phyloP scores from a whole-genome alignment of 2,797 vertebrate species.

The Fratercula arctica region DNA sequence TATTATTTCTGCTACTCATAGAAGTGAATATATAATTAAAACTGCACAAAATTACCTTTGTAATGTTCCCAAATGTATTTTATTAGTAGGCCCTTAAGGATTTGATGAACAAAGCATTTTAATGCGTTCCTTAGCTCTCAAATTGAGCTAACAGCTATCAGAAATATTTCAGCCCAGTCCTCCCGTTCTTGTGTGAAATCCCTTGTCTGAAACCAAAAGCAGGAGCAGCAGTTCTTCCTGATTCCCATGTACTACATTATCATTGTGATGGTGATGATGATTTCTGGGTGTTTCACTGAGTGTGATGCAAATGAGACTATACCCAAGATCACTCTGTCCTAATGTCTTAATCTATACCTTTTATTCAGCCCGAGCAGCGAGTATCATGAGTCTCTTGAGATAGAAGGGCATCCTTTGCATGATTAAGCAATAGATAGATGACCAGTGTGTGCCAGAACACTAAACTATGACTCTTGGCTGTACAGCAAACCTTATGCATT shows the following conservation, averaged over 20 bases:
- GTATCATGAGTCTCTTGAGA: not conserved
- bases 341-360: slow-evolving; percentile 24
- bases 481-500: not conserved
- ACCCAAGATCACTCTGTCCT: not conserved
- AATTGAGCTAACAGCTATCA: slow-evolving; percentile 54
- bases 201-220: not conserved
- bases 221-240: not conserved
- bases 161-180: not conserved
- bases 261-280: not conserved
- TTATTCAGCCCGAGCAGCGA: not conserved
- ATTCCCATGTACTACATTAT: not conserved
- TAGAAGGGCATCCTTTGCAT: not conserved
- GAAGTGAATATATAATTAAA: slow-evolving; percentile 65
- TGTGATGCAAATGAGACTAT: not conserved
- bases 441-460: not conserved
- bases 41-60: slow-evolving; percentile 46
- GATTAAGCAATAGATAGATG: not conserved
- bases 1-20: not conserved
- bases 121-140: slow-evolving; percentile 40
- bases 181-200: slow-evolving; percentile 37
- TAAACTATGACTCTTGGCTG: not conserved
- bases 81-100: slow-evolving; percentile 61
- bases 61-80: slow-evolving; percentile 54
- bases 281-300: not conserved
- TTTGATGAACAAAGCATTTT: slow-evolving; percentile 60